Conservation (phyloP, 2,888 invertebrate genomes). For the Nephrotoma flavescens region DNA sequence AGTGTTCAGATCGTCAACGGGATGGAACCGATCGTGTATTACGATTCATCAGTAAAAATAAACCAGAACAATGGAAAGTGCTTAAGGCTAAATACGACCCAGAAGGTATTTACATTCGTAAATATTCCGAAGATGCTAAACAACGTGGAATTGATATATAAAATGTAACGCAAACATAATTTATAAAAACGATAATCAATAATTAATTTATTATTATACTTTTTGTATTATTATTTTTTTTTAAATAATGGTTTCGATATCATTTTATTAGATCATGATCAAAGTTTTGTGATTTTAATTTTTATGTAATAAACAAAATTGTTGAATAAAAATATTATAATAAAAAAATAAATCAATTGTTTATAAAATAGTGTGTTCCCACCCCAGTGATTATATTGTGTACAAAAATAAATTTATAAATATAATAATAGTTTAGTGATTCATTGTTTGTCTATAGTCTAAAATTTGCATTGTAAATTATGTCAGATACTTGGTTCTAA, state of each 20-base stretch:
- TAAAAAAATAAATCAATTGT: not conserved
- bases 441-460: not conserved
- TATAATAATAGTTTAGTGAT: not conserved
- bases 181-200: not conserved
- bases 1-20: slow-evolving; percentile 52
- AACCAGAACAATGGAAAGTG: slow-evolving; percentile 46
- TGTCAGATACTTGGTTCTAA: too few relatives aligned
- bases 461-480: not conserved
- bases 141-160: slow-evolving; percentile 32
- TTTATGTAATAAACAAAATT: not conserved
- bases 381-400: not conserved
- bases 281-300: not conserved
- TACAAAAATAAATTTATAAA: not conserved
- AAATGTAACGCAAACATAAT: not conserved
- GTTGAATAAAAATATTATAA: not conserved
- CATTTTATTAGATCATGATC: not conserved
- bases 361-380: not conserved
- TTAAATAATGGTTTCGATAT: not conserved
- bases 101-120: slow-evolving; percentile 44
- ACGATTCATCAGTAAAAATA: slow-evolving; percentile 47
- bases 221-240: not conserved
- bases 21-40: slow-evolving; percentile 48
- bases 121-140: slow-evolving; percentile 44
- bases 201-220: not conserved
- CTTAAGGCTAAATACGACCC: slow-evolving; percentile 56